A percentile compares a stretch with the other conserved stretches of the same genome.
Conservation (phyloP, 1,140 invertebrate species). For the Eumaeus atala region DNA sequence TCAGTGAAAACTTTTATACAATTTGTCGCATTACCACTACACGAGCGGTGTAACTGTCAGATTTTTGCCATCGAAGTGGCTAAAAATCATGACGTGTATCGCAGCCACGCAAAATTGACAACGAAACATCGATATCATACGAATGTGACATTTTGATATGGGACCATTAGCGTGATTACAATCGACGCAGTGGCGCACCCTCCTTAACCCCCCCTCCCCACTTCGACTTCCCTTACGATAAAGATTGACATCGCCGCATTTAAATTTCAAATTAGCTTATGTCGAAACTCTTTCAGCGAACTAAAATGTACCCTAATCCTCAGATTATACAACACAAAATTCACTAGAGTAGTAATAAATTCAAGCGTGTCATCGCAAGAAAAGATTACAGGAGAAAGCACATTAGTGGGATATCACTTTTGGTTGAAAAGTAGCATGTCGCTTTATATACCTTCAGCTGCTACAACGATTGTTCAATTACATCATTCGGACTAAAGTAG, state of each 20-base stretch:
- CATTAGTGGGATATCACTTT: conserved; percentile 69
- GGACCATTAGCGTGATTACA: conserved; percentile 72
- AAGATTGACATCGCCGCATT: conserved; percentile 67
- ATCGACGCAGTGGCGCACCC: conserved; percentile 66
- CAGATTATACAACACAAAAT: conserved; percentile 36
- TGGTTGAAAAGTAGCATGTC: conserved; percentile 62
- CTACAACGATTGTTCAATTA: conserved; percentile 56
- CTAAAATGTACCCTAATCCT: conserved; percentile 39
- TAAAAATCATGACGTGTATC: conserved; percentile 29
- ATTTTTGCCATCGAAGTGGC: conserved; percentile 20
- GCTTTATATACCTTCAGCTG: conserved; percentile 49
- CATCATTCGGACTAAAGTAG: conserved; percentile 61
- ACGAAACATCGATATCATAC: conserved; percentile 60
- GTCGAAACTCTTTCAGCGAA: conserved; percentile 32
- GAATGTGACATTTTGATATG: conserved; percentile 71
- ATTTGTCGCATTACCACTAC: no score
- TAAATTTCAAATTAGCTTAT: conserved; percentile 66
- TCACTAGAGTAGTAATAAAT: conserved; percentile 22
- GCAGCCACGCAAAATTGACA: conserved; percentile 53
- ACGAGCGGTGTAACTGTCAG: neutral
- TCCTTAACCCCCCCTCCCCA: conserved; percentile 49
- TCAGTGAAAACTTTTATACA: no score
- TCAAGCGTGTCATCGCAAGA: conserved; percentile 67
- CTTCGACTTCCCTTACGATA: conserved; percentile 67
- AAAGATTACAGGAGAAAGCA: conserved; percentile 70